Base-by-base conservation (phyloP, 2,797 vertebrate species). In the Anguilla obscura region DNA sequence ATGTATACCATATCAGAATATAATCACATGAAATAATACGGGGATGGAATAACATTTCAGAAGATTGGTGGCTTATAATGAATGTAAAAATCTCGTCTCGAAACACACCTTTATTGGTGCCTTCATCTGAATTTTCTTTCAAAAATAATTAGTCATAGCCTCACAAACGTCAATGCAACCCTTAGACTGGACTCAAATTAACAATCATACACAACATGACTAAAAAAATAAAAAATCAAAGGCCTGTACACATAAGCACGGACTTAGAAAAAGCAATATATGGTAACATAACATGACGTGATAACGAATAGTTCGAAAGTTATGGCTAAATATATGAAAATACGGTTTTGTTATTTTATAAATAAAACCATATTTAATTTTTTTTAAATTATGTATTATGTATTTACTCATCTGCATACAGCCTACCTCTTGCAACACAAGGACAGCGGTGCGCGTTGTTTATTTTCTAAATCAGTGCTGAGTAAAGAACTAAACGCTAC, bases 401-500 rank as follows among this genome's bases (percentile, higher is more conserved):
- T 45, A 56, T 56, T 16, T 56, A 74, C 30, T 14, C 18, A 30
- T 36, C 27, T 76, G 14, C 56, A 36, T 54, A 71, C 16, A 86
- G 36, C n/a, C 63, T 58, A 86, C 48, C 45, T 30, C 52, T 63
- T 58, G n/a, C 36, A 45, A 58, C 5, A 71, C 18, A 27, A 84
- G 33, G 85, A 52, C 71, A 40, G 45, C 66, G 83, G 45, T 21
- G 40, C 30, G 40, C 58, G 56, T 69, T 86, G 63, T 69, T 71
- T 71, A 50, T 86, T 48, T 86, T 27, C 27, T 16, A 86, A 83
- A 58, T 58, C n/a, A 33, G 63, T 21, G 54, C 56, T 82, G 76
- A 82, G 56, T 85, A 18, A 66, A 48, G 54, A 87, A 66, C 79
- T 84, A 66, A 84, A 84, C 82, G 92, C 88, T 94, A 93, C 94